A percentile compares a stretch with the other conserved stretches of the same genome.
Conservation (phyloP, 2,797 vertebrate genomes). For the Pangasius krempfi region DNA sequence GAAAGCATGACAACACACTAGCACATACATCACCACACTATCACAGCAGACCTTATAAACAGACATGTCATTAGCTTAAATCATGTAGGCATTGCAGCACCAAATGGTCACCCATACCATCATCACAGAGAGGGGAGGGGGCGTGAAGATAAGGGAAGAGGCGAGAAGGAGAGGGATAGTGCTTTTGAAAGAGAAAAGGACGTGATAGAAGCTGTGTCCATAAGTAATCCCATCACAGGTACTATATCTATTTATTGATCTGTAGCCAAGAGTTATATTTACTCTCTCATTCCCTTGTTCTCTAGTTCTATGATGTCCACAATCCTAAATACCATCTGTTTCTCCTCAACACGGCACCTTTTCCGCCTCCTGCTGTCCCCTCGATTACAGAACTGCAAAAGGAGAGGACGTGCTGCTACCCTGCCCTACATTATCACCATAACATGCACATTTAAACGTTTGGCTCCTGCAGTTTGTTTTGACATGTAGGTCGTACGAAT, state of each 20-base stretch:
- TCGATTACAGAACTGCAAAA: background rate
- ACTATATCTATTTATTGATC: constrained; percentile 6
- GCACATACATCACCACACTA: constrained; percentile 18
- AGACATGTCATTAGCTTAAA: constrained; percentile 30
- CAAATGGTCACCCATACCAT: constrained; percentile 37
- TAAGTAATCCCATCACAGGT: constrained; percentile 15
- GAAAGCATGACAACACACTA: background rate
- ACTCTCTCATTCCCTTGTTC: constrained; percentile 16
- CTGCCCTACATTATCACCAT: constrained; percentile 15
- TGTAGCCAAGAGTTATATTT: constrained; percentile 17
- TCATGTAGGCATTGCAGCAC: constrained; percentile 36
- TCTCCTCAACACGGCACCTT: constrained; percentile 60
- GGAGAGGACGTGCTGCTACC: background rate
- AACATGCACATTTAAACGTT: constrained; percentile 57
- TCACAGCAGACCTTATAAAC: constrained; percentile 23
- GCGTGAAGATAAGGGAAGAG: background rate
- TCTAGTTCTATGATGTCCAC: constrained; percentile 60
- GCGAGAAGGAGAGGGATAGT: background rate
- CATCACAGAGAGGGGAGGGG: constrained; percentile 18
- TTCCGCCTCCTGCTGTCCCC: constrained; percentile 15
- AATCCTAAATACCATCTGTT: constrained; percentile 73
- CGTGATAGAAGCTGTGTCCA: background rate
- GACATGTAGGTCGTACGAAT: constrained; percentile 73
- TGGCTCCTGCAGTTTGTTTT: constrained; percentile 59
- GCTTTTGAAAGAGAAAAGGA: background rate